Evolutionary conservation across 2,888 invertebrate genomes (phyloP).

Genomic region (Latheticus oryzae): DNA sequence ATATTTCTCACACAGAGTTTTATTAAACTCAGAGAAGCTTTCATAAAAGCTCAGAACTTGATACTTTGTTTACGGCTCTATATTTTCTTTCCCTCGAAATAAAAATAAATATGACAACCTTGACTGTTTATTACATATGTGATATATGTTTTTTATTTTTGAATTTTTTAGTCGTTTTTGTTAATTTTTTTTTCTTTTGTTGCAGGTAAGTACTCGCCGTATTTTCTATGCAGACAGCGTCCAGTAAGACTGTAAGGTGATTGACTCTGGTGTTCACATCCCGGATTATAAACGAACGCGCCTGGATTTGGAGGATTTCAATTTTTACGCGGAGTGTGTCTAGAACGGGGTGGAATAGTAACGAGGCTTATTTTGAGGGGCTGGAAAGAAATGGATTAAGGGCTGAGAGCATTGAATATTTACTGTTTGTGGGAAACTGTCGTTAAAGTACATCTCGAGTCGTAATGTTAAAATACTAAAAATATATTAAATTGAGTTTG

Average conservation of each 20-base stretch:
- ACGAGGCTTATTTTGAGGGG: constrained; percentile 3
- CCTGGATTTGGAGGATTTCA: constrained; percentile 19
- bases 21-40: constrained; percentile 23
- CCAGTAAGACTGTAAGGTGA: constrained; percentile 41
- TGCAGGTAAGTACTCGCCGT: neutral
- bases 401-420: too few species aligned
- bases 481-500: too few species aligned
- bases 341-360: constrained; percentile 2
- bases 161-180: constrained; percentile 6
- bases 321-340: constrained; percentile 7
- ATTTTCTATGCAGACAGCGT: constrained; percentile 52
- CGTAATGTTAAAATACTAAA: too few species aligned
- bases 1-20: constrained; percentile 16
- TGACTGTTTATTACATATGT: constrained; percentile 21
- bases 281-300: constrained; percentile 22
- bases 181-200: constrained; percentile 9
- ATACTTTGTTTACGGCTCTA: constrained; percentile 22
- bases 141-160: constrained; percentile 1
- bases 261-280: constrained; percentile 47
- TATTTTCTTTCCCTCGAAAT: constrained; percentile 17
- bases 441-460: too few species aligned
- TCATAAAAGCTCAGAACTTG: constrained; percentile 28
- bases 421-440: too few species aligned
- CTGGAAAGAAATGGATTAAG: too few species aligned
- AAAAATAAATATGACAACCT: constrained; percentile 25